phyloP scores from a whole-genome alignment of 2,797 vertebrate species.

The Uromys caudimaculatus region DNA sequence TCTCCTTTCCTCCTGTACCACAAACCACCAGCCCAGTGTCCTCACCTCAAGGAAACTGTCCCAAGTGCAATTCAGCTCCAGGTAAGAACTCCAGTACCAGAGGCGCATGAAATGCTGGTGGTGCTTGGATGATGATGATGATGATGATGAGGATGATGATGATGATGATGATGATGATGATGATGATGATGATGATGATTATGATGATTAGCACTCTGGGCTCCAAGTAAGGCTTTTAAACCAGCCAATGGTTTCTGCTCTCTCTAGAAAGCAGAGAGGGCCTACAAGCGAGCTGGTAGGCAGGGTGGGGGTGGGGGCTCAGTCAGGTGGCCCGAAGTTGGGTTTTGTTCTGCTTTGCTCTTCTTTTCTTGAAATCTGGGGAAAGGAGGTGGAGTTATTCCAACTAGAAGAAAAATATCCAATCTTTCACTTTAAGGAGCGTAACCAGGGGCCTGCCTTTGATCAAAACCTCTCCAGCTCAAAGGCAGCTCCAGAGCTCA shows the following conservation, averaged over 20 bases:
- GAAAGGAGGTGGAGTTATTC: neutral
- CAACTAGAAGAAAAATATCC: neutral
- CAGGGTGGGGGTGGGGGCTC: neutral
- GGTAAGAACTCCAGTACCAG: too few relatives aligned
- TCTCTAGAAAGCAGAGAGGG: neutral
- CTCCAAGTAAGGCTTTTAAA: neutral
- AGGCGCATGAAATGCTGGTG: accelerated
- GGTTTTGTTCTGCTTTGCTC: neutral
- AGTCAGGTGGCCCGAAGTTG: neutral
- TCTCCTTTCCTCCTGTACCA: neutral
- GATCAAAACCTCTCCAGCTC: neutral
- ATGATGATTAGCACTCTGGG: too few relatives aligned
- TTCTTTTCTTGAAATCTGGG: neutral
- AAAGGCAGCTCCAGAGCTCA: accelerated
- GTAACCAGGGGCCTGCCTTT: neutral
- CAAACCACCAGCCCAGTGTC: neutral
- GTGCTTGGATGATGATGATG: neutral
- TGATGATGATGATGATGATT: too few relatives aligned
- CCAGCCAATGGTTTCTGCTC: neutral
- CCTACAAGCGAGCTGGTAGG: accelerated
- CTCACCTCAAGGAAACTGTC: neutral
- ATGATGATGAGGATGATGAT: too few relatives aligned
- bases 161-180: too few relatives aligned
- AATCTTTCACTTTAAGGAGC: neutral
- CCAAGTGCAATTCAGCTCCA: neutral